These are phyloP conservation scores for Macrochelys suwanniensis DNA, from an alignment of 2,797 vertebrate genomes.

Conservation along the genomic window DNA sequence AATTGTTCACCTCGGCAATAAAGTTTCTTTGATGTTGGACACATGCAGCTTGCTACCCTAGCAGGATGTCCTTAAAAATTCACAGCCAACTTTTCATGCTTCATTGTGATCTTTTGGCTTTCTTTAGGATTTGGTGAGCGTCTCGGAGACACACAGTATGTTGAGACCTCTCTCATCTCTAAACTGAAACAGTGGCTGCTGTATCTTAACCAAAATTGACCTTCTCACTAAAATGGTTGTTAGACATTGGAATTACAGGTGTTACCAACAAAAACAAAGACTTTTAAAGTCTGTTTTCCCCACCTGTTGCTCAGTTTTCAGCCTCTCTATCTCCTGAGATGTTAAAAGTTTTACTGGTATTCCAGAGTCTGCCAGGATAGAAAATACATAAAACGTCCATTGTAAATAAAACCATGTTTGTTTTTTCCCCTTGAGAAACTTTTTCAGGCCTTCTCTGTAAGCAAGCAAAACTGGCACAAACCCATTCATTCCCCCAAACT, in stretches of 20 bases:
- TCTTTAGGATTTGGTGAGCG: neutral
- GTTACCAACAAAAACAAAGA: neutral
- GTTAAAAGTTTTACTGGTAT: neutral
- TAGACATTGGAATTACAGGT: slow-evolving; percentile 27
- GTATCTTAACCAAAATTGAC: neutral
- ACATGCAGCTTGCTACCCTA: neutral
- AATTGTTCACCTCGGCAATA: neutral
- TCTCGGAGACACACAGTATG: neutral
- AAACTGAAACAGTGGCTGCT: neutral
- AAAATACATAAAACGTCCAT: slow-evolving; percentile 19
- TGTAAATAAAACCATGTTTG: neutral
- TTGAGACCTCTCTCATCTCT: slow-evolving; percentile 21
- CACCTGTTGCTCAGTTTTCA: neutral
- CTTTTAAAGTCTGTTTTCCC: neutral
- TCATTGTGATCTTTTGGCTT: neutral
- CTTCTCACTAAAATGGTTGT: slow-evolving; percentile 14
- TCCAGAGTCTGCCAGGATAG: neutral
- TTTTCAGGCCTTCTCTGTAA: neutral
- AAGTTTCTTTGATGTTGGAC: slow-evolving; percentile 10
- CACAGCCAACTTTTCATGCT: neutral
- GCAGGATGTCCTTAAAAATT: neutral
- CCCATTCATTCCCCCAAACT: neutral
- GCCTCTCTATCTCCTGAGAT: neutral
- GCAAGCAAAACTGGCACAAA: slow-evolving; percentile 9
- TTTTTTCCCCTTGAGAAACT: slow-evolving; percentile 1